Evolutionary conservation across 2,113 vertebrate genomes (phyloP).

Genomic region (Sapajus apella): DNA sequence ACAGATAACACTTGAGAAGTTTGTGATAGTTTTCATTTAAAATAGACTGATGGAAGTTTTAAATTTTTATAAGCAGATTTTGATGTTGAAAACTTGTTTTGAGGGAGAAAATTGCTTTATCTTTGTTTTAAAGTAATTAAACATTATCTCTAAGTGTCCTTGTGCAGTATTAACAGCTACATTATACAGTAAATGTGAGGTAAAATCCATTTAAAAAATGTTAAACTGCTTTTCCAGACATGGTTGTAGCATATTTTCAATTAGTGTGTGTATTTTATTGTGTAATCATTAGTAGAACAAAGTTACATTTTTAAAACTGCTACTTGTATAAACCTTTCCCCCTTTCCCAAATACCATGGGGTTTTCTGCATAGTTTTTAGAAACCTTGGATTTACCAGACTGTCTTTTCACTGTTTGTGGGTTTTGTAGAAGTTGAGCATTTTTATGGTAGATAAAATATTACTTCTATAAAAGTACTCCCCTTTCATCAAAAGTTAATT

Average conservation of each 20-base stretch:
- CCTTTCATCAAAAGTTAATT: conserved; percentile 71
- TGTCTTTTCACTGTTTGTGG: conserved; percentile 83
- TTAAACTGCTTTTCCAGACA: conserved; percentile 78
- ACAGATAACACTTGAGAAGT: conserved; percentile 69
- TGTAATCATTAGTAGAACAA: conserved; percentile 79
- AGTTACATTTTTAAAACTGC: conserved; percentile 81
- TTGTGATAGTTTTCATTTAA: conserved; percentile 80
- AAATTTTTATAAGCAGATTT: conserved; percentile 89
- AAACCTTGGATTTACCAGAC: conserved; percentile 74
- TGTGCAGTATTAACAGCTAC: conserved; percentile 85
- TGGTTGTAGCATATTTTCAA: conserved; percentile 84
- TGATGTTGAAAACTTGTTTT: conserved; percentile 82
- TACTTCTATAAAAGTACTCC: conserved; percentile 74
- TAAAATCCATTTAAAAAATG: conserved; percentile 45
- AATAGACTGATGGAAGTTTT: conserved; percentile 84
- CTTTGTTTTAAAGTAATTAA: conserved; percentile 79
- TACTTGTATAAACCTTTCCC: conserved; percentile 81
- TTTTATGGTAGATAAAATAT: conserved; percentile 83
- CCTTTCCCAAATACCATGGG: conserved; percentile 75
- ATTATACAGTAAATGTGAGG: conserved; percentile 67
- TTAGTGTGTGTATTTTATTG: conserved; percentile 81
- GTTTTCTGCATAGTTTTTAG: conserved; percentile 84
- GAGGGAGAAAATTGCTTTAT: conserved; percentile 71
- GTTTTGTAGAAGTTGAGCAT: conserved; percentile 85
- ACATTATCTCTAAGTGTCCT: conserved; percentile 81